These are phyloP conservation scores for Ceyx erithaca DNA, from an alignment of 2,797 vertebrate species.

Conservation along the genomic window DNA sequence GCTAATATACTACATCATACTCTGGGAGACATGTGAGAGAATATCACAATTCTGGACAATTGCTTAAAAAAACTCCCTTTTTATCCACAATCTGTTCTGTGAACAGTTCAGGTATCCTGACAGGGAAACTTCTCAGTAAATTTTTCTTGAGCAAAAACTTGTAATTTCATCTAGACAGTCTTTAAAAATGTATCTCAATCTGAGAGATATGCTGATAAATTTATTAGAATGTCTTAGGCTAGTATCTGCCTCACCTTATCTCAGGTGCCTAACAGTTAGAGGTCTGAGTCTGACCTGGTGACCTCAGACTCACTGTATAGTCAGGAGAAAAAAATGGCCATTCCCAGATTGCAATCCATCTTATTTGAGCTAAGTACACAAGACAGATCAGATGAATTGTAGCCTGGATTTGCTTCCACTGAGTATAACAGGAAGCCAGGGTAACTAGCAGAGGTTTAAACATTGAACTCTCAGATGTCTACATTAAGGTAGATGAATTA, in stretches of 20 bases:
- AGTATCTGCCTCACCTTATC: slow-evolving; percentile 35
- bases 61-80: not conserved
- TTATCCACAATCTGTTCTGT: not conserved
- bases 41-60: not conserved
- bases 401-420: slow-evolving; percentile 54
- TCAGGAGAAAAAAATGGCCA: slow-evolving; percentile 8
- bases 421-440: slow-evolving; percentile 53
- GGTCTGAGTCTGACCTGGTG: slow-evolving; percentile 40
- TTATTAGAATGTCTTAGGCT: not conserved
- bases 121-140: not conserved
- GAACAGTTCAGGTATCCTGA: not conserved
- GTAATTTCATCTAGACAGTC: not conserved
- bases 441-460: slow-evolving; percentile 39
- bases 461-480: slow-evolving; percentile 51
- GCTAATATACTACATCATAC: not conserved
- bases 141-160: not conserved
- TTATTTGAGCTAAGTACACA: slow-evolving; percentile 60
- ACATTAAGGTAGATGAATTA: slow-evolving; percentile 57
- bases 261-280: slow-evolving; percentile 47
- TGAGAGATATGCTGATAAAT: not conserved
- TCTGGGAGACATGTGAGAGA: not conserved
- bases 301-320: slow-evolving; percentile 44
- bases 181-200: not conserved
- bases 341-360: slow-evolving; percentile 54
- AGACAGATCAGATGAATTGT: slow-evolving; percentile 65